Base-by-base conservation (phyloP, 2,113 vertebrate species). In the Prunella fulvescens region DNA sequence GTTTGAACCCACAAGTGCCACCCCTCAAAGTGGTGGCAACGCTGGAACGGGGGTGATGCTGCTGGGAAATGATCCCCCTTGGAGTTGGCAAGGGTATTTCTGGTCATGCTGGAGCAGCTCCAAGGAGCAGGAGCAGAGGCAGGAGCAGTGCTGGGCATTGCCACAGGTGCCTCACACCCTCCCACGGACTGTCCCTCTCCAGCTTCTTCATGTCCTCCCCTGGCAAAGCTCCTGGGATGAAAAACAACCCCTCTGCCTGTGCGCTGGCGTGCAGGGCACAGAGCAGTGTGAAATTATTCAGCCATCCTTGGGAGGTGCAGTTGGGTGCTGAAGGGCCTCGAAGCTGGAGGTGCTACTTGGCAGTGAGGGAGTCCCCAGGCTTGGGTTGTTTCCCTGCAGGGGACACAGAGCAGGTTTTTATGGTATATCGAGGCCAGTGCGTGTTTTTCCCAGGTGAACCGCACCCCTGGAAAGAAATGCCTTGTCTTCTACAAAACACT, bases 321-420 rank as follows among this genome's bases (percentile, higher is more conserved):
- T 4, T 56, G 40, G 48, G 12, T 33, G 11, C 13, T 19, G 60
- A 83, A 88, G 76, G 79, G 39, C 44, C 64, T 62, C 0, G 0
- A 40, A 73, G 29, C 71, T n/a, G 70, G 60, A 37, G 54, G 13
- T 58, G 51, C 72, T 39, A 45, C 54, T 70, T 1, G 2, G 24
- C 3, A 3, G 47, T 0, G 0, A n/a, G 19, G n/a, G 22, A 70
- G 54, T 60, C 60, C 71, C 44, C 0, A 3, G 65, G 15, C 37
- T 79, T 39, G 77, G 39, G 23, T 87, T 1, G 0, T 77, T 22
- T 14, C 39, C n/a, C 28, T 45, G 31, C 31, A 19, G 51, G 77
- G 60, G 25, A 74, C 42, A 31, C 1, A 1, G 57, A 53, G 45
- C 1, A 3, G 15, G 29, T 18, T 88, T 92, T 78, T 42, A 73